Conservation (phyloP, 1,140 invertebrate species). For the Sycophaga agraensis region DNA sequence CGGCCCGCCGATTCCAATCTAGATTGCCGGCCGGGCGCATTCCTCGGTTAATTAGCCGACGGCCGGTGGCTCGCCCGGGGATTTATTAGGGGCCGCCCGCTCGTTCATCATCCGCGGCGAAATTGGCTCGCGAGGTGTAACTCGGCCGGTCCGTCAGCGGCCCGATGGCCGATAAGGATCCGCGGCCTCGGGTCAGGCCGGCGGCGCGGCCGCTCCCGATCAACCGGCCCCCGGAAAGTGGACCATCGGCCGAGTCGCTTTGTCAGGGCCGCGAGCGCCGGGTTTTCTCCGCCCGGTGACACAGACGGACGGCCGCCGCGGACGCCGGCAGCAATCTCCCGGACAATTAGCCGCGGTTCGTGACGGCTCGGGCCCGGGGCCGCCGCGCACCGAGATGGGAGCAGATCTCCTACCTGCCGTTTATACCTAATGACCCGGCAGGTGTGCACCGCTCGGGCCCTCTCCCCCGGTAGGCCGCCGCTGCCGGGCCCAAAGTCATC, state of each 20-base stretch:
- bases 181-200: too few relatives aligned
- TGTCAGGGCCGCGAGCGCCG: too few relatives aligned
- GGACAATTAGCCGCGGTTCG: slow-evolving; percentile 57
- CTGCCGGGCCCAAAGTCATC: slow-evolving; percentile 33
- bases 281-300: too few relatives aligned
- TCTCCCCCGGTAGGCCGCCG: not conserved
- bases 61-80: too few relatives aligned
- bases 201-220: too few relatives aligned
- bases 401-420: slow-evolving; percentile 40
- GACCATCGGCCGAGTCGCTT: not conserved
- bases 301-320: too few relatives aligned
- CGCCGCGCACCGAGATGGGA: not conserved
- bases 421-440: slow-evolving; percentile 57
- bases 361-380: slow-evolving; percentile 44
- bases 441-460: slow-evolving; percentile 42
- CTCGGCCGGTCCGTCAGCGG: too few relatives aligned
- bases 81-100: too few relatives aligned
- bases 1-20: slow-evolving; percentile 18
- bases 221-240: not conserved
- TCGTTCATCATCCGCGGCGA: too few relatives aligned
- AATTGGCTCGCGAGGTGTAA: too few relatives aligned
- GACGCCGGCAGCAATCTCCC: slow-evolving; percentile 54
- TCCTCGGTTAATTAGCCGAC: slow-evolving; percentile 14
- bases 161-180: not conserved
- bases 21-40: slow-evolving; percentile 19